Evolutionary conservation across 2,888 invertebrate genomes (phyloP), one percentile per base, ranked within the genome.

Genomic region (Deladenus siricidicola): DNA sequence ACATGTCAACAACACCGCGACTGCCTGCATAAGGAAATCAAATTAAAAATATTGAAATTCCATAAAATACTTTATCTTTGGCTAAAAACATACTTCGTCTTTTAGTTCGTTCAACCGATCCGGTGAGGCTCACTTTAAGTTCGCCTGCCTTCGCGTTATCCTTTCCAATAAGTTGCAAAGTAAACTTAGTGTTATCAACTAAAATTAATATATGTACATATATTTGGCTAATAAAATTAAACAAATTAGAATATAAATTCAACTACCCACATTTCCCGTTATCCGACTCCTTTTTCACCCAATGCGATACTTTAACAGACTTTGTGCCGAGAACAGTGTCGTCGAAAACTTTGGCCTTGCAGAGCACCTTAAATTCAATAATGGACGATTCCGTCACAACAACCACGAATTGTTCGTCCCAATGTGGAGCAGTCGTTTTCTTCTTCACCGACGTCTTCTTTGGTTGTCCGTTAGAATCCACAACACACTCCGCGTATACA

Each of bases 321-420:
- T 73, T 72, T 23, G 63, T 65, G 1, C 72, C 79, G 19, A 76
- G 57, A 19, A 74, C 55, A 17, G 68, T 58, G 51, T 79, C 78
- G 28, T 78, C 77, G 56, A 79, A 76, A 4, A 79, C 58, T 43
- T 75, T 76, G 4, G 70, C 65, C 56, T 79, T 79, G 52, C 69
- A 68, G 30, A 71, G 60, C 1, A 78, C 65, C 8, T 69, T 66
- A 51, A 76, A 70, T 2, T 65, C 65, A 6, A 76, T 23, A 0
- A 66, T 59, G 1, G 75, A 71, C 1, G 65, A 53, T 6, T 76
- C 76, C n/a, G 61, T 65, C 21, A 75, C 72, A 29, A 50, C 60
- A 6, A 72, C n/a, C 21, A 65, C 60, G 56, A 76, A 57, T 6
- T 56, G 21, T 50, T 78, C 79, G 19, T 78, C 75, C 78, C 78